Base-by-base conservation (phyloP, 2,113 vertebrate genomes). In the Malurus cyaneus region DNA sequence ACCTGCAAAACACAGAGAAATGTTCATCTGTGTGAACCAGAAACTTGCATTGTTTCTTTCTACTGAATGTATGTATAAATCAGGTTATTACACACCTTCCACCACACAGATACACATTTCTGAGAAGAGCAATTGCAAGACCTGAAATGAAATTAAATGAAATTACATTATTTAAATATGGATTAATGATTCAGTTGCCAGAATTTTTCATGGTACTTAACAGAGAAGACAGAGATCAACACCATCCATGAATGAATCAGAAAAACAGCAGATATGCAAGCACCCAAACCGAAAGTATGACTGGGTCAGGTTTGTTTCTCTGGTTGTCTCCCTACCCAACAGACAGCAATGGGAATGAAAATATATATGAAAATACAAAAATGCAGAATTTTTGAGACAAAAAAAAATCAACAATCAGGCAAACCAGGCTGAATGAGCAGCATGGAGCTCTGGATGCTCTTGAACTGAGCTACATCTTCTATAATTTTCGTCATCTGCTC, bases 161-260 rank as follows among this genome's bases (percentile, higher is more conserved):
- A 89, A 89, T 88, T 46, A 61, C 67, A 69, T 53, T 10, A 84
- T 81, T 89, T 8, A 82, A 91, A 92, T 76, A 54, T 19, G 14
- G 46, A 65, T 80, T 88, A 56, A 56, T 82, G 46, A 72, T 80
- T 82, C 3, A 1, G 61, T 56, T 82, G 41, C 54, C 1, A 16
- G 69, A 76, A 77, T 31, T 90, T 67, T 93, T 5, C 28, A 36
- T 12, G 25, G 31, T 77, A 57, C 36, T 14, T 65, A 69, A 39
- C 10, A 64, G 34, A 57, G 52, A 88, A 41, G 25, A 19, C 82
- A 60, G 31, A 93, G 81, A 91, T 20, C 56, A 72, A 17, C 31
- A 53, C 16, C 41, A 31, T 8, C 53, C 2, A 0, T n/a, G 36
- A 44, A 0, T n/a, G 36, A 44, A 41, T 25, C 36, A 77, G 79